These are phyloP conservation scores for Labia minor DNA, from an alignment of 2,888 invertebrate genomes.

Conservation along the genomic window DNA sequence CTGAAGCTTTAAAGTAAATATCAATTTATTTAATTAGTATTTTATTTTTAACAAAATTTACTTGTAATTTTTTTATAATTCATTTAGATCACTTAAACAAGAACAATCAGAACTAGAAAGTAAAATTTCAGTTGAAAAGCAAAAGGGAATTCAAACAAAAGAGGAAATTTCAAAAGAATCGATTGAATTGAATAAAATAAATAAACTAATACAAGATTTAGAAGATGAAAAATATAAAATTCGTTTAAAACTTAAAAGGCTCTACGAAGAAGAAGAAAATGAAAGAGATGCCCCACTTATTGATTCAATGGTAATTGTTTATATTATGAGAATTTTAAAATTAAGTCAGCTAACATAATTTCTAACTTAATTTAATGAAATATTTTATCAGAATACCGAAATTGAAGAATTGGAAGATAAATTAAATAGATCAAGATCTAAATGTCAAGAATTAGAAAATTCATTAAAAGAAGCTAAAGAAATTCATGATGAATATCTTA, in stretches of 20 bases:
- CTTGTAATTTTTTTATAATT: background rate
- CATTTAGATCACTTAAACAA: background rate
- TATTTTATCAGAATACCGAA: background rate
- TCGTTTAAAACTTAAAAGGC: background rate
- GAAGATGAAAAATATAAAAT: background rate
- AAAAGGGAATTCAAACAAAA: background rate
- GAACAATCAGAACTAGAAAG: background rate
- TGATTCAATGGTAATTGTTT: background rate
- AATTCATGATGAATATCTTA: background rate
- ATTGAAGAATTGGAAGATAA: background rate
- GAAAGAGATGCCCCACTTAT: background rate
- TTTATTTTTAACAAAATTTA: background rate
- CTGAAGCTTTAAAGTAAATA: slow-evolving; percentile 50
- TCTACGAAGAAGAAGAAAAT: background rate
- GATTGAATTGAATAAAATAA: background rate
- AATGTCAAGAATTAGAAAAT: background rate
- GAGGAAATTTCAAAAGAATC: background rate
- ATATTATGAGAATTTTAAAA: background rate
- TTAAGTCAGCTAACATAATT: background rate
- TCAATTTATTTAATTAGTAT: too few relatives aligned
- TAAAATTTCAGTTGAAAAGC: background rate
- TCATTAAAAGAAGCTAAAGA: background rate
- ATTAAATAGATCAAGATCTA: background rate
- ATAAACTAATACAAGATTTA: background rate
- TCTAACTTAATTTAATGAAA: background rate